Percentiles rank a stretch among this genome's conserved stretches.
These are phyloP conservation scores for Caerostris extrusa DNA, from an alignment of 1,140 invertebrate species.

Conservation along the genomic window DNA sequence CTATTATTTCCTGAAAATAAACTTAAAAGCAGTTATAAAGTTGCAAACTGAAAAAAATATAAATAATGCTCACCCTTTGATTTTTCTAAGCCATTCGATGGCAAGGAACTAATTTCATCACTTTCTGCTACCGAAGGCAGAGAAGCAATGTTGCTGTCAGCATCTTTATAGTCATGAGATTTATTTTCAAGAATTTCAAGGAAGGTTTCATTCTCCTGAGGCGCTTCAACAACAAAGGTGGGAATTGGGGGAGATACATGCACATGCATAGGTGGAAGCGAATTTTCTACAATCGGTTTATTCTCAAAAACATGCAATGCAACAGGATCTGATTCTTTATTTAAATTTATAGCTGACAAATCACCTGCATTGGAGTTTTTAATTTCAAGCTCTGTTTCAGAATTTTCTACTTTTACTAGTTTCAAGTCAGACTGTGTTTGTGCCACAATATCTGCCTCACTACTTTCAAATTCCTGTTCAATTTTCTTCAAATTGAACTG, in stretches of 20 bases:
- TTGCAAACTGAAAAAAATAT: slow-evolving; percentile 29
- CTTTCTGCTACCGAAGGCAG: slow-evolving; percentile 52
- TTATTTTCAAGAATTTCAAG: slow-evolving; percentile 33
- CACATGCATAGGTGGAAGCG: slow-evolving; percentile 25
- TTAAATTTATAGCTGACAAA: neutral
- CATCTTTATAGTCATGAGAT: slow-evolving; percentile 18
- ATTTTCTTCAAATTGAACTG: neutral
- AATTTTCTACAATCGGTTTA: neutral
- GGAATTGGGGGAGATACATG: slow-evolving; percentile 26
- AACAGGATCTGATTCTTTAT: neutral
- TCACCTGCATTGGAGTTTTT: neutral
- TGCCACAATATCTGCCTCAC: neutral
- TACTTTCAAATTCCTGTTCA: neutral
- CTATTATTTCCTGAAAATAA: neutral
- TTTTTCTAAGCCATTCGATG: slow-evolving; percentile 54
- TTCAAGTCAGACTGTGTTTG: neutral
- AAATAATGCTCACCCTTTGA: slow-evolving; percentile 59
- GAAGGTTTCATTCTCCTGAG: neutral
- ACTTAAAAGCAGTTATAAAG: neutral
- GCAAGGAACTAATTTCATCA: slow-evolving; percentile 48
- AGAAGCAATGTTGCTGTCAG: slow-evolving; percentile 24
- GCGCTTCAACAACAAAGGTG: neutral
- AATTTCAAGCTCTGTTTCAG: neutral
- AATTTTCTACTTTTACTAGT: neutral
- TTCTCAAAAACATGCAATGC: neutral